Evolutionary conservation across 2,888 invertebrate genomes (phyloP), one percentile per base, ranked within the genome.

Genomic region (Cynaeus angustus): DNA sequence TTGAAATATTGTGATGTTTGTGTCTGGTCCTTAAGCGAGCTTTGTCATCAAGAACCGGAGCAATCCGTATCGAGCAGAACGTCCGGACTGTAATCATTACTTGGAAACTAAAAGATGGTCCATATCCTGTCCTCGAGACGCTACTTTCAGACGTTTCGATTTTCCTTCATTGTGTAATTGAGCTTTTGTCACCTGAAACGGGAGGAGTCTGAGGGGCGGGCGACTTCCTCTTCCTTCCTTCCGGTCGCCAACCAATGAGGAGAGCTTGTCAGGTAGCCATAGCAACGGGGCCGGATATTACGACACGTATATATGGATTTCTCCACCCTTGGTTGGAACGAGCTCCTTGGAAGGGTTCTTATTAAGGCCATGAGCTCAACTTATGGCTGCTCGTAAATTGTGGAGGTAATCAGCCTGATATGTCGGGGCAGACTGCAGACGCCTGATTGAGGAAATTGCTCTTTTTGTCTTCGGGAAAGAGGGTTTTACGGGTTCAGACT

Each of bases 201-300:
- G 74, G 77, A 59, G 75, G 76, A 61, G 80, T 75, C 73, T 55
- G 72, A 72, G 74, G 78, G 81, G 76, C 79, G 77, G 74, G 73
- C 73, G 72, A 72, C 78, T 72, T 75, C 70, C 70, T 70, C 77
- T 78, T 80, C 79, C 81, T 82, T 83, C 81, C 82, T 83, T 83
- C 83, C 83, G 82, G 81, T 80, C 66, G 72, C 66, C 77, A 71
- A 74, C 83, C 83, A 83, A 83, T 83, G 76, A 74, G 69, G 72
- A 70, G 55, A 70, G 64, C 72, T 73, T 72, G 74, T 74, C 77
- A 78, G 78, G 82, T 82, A 76, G 75, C 79, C 81, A 82, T 81
- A 79, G 82, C 74, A 81, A 83, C 83, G 74, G 66, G 69, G 70
- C 77, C 78, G 77, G 79, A 79, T 79, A 76, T 78, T 62, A 71